Conservation (phyloP, 2,797 vertebrate genomes). For the Labroides dimidiatus region DNA sequence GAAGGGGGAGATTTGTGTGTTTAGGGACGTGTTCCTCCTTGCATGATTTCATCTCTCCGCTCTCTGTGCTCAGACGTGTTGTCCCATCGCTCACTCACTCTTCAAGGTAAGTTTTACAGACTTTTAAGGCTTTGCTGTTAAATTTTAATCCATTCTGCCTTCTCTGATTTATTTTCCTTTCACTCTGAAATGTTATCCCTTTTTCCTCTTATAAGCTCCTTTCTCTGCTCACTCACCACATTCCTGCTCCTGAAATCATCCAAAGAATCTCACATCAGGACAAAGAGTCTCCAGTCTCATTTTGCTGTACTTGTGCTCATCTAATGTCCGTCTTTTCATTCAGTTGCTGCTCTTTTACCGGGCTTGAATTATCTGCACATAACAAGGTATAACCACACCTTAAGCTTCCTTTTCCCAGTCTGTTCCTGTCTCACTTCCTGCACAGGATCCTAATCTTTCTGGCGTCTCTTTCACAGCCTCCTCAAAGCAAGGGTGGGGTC, state of each 20-base stretch:
- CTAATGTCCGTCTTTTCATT: background rate
- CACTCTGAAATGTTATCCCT: background rate
- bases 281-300: conserved; percentile 25
- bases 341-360: background rate
- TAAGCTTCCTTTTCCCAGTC: background rate
- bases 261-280: conserved; percentile 30
- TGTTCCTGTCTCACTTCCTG: background rate
- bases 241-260: conserved; percentile 48
- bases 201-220: background rate
- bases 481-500: conserved; percentile 22
- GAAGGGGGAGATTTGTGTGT: conserved; percentile 22
- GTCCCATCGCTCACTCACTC: conserved; percentile 6
- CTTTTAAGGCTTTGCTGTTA: background rate
- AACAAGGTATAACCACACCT: background rate
- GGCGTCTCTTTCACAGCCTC: conserved; percentile 37
- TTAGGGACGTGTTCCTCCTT: conserved; percentile 26
- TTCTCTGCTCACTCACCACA: conserved; percentile 44
- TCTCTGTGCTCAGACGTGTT: conserved; percentile 43
- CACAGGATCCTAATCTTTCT: background rate
- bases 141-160: background rate
- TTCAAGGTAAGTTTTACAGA: conserved; percentile 62
- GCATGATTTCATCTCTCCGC: conserved; percentile 20
- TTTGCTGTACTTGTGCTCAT: background rate
- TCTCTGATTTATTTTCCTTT: background rate
- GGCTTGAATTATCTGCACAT: background rate